These are phyloP conservation scores for Arrhamphus sclerolepis DNA, from an alignment of 2,797 vertebrate species.

Conservation along the genomic window DNA sequence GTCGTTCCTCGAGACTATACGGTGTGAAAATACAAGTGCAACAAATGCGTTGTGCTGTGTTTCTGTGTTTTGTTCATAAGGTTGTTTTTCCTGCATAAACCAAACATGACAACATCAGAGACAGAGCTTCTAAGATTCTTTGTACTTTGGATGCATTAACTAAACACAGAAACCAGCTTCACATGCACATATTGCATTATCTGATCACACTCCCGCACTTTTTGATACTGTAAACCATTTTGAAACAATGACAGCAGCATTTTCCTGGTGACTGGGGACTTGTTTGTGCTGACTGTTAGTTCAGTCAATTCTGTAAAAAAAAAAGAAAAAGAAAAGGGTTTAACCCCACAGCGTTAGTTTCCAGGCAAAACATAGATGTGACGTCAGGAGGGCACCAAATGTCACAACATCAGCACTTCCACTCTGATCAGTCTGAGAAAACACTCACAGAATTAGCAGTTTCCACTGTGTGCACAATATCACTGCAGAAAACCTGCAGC, in stretches of 20 bases:
- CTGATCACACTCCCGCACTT: neutral
- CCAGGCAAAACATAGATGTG: conserved; percentile 51
- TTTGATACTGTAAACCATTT: neutral
- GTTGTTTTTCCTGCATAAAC: neutral
- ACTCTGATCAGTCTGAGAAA: conserved; percentile 10
- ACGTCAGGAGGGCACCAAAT: conserved; percentile 36
- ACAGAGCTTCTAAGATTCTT: neutral
- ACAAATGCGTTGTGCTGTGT: neutral
- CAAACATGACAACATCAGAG: neutral
- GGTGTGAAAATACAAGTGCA: neutral
- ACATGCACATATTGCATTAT: neutral
- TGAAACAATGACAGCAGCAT: conserved; percentile 48
- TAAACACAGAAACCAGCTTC: conserved; percentile 1
- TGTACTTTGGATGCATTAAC: neutral
- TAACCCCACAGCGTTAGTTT: conserved; percentile 54
- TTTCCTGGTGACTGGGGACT: conserved; percentile 43
- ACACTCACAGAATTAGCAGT: neutral
- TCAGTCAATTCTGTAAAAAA: conserved; percentile 30
- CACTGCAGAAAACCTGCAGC: neutral
- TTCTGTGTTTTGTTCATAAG: neutral
- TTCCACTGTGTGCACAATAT: conserved; percentile 24
- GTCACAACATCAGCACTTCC: conserved; percentile 49
- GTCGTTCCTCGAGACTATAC: too few species aligned
- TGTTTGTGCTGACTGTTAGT: conserved; percentile 48
- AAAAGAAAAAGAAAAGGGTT: conserved; percentile 17